phyloP scores from a whole-genome alignment of 2,113 vertebrate genomes.

The human region DNA sequence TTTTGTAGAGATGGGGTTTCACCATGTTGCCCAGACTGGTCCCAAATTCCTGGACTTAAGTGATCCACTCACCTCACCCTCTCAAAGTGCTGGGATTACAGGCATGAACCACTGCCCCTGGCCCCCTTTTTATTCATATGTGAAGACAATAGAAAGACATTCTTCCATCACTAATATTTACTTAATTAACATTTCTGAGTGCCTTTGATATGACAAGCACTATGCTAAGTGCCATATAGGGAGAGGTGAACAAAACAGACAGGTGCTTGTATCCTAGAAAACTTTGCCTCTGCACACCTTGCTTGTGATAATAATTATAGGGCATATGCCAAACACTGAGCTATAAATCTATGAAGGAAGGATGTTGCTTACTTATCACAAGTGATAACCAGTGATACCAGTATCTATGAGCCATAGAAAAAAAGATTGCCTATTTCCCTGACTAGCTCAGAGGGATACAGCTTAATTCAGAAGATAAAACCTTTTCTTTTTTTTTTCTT shows the following conservation, averaged over 20 bases:
- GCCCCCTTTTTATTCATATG: neutral
- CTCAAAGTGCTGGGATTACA: no score
- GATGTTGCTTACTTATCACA: neutral
- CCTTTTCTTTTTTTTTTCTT: neutral
- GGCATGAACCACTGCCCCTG: no score
- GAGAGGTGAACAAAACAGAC: neutral
- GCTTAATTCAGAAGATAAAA: constrained; percentile 7
- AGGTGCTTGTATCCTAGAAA: neutral
- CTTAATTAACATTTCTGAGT: neutral
- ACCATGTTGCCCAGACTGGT: no score
- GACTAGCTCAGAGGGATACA: neutral
- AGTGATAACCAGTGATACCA: neutral
- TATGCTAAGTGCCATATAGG: neutral
- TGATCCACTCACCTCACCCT: no score
- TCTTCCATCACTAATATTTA: neutral
- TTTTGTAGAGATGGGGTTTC: no score
- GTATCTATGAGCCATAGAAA: neutral
- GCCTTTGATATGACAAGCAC: neutral
- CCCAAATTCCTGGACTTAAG: no score
- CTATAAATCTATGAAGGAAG: neutral
- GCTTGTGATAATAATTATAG: neutral
- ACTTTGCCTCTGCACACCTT: neutral
- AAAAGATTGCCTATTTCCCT: neutral
- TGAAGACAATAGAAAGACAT: neutral
- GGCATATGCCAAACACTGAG: neutral